Base-by-base conservation (phyloP, 2,888 invertebrate species). In the Drosophila mimetica region DNA sequence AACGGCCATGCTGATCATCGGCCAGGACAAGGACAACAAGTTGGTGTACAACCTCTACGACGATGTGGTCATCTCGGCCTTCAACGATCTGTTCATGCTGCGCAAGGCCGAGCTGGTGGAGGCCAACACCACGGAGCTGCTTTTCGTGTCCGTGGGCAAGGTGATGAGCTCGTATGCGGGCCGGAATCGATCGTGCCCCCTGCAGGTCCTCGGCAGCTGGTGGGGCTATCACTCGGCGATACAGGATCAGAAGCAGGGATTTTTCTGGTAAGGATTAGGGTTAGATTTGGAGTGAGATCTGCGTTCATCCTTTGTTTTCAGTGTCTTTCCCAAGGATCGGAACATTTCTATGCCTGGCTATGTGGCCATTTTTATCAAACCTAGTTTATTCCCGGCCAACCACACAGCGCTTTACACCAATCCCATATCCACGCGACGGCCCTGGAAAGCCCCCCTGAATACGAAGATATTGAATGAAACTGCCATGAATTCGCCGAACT, bases 21-120 rank as follows among this genome's bases (percentile, higher is more conserved):
- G 86, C 0, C 86, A 86, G 52, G 64, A 86, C 25, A 72, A 73
- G 18, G 37, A 75, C 2, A 37, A 75, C 9, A 39, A 57, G 4
- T 22, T 72, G 44, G 86, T 83, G 2, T 83, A 83, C 16, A 83
- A 79, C 58, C 70, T 83, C 1, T 83, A 86, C 32, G 82, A 83
- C 41, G 74, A 80, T 8, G 71, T 83, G n/a, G 86, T 81, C 36
- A 71, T 81, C 13, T 81, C 86, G 16, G 48, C 72, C 7, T 63
- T 81, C 50, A 76, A 81, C 37, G 80, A 81, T 60, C 53, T 85
- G 0, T 81, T 85, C 28, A 81, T 85, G 82, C 39, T 81, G 57
- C 86, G 80, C 32, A 81, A 74, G 52, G 86, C 77, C 4, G 74
- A 77, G 54, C 46, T 81, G 0, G 51, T 79, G 30, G 82, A 63